These are phyloP conservation scores for Lipophrys pholis DNA, from an alignment of 2,113 vertebrate species.

Conservation along the genomic window DNA sequence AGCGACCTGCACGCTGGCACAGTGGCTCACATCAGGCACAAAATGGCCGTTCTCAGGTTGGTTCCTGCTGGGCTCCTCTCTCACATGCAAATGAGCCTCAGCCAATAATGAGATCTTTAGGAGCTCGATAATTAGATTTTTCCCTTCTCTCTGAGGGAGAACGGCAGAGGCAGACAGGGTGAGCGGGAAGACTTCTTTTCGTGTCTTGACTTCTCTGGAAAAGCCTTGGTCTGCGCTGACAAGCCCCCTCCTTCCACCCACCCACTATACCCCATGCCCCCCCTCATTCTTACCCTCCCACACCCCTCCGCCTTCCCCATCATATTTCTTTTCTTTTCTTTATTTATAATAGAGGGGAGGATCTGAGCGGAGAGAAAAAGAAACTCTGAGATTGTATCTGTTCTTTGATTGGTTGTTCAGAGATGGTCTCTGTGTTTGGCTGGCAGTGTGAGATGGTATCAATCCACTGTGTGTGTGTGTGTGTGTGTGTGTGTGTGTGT, in stretches of 20 bases:
- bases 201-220: slow-evolving; percentile 67
- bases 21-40: slow-evolving; percentile 64
- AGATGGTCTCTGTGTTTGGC: slow-evolving; percentile 72
- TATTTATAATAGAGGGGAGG: slow-evolving; percentile 72
- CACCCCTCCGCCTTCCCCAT: slow-evolving; percentile 40
- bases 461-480: slow-evolving; percentile 33
- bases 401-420: slow-evolving; percentile 76
- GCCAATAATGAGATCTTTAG: slow-evolving; percentile 83
- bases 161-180: slow-evolving; percentile 61
- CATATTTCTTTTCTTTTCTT: slow-evolving; percentile 74
- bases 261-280: neutral
- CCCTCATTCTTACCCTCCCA: too few relatives aligned
- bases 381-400: slow-evolving; percentile 78
- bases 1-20: slow-evolving; percentile 51
- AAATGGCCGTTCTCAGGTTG: slow-evolving; percentile 79
- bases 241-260: slow-evolving; percentile 24
- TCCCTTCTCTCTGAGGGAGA: slow-evolving; percentile 71
- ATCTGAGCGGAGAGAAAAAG: slow-evolving; percentile 63
- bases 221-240: slow-evolving; percentile 67
- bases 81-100: slow-evolving; percentile 80
- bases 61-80: slow-evolving; percentile 72
- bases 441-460: slow-evolving; percentile 72
- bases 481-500: slow-evolving; percentile 21
- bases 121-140: slow-evolving; percentile 83
- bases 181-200: slow-evolving; percentile 70